Evolutionary conservation across 1,140 invertebrate genomes (phyloP).

Genomic region (Spodoptera litura): DNA sequence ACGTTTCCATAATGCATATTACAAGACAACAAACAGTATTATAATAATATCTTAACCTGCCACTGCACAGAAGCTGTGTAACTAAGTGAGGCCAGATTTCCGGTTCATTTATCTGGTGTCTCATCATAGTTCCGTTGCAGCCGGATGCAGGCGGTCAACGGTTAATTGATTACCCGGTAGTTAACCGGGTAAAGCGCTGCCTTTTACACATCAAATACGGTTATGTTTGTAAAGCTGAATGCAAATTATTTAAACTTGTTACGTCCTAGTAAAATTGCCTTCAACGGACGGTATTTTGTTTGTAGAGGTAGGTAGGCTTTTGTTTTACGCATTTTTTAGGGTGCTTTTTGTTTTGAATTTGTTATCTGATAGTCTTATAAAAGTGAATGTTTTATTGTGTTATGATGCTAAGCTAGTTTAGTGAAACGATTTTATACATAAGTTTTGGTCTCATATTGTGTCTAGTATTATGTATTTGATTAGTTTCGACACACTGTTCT

Average conservation of each 20-base stretch:
- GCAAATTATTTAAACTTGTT: constrained; percentile 36
- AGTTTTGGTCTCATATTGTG: too few species aligned
- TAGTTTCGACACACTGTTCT: too few species aligned
- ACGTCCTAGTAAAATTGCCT: constrained; percentile 3
- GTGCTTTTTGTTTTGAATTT: background rate
- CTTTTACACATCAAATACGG: constrained; percentile 37
- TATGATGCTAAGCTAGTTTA: too few species aligned
- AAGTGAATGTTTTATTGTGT: too few species aligned
- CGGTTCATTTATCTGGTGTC: constrained; percentile 70
- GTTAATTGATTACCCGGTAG: constrained; percentile 82
- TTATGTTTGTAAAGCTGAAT: constrained; percentile 34
- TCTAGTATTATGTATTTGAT: too few species aligned
- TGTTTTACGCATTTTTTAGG: background rate
- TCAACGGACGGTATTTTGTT: constrained; percentile 1
- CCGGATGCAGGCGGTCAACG: constrained; percentile 77
- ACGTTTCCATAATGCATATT: too few species aligned
- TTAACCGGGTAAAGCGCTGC: constrained; percentile 59
- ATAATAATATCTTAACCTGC: background rate
- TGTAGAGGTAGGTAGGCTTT: background rate
- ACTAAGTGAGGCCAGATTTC: constrained; percentile 62
- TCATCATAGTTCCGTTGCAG: constrained; percentile 73
- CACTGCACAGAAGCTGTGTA: constrained; percentile 24
- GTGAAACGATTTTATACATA: too few species aligned
- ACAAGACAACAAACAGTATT: too few species aligned
- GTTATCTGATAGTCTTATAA: too few species aligned